Evolutionary conservation across 2,113 vertebrate genomes (phyloP).

Genomic region (Hystrix cristata): DNA sequence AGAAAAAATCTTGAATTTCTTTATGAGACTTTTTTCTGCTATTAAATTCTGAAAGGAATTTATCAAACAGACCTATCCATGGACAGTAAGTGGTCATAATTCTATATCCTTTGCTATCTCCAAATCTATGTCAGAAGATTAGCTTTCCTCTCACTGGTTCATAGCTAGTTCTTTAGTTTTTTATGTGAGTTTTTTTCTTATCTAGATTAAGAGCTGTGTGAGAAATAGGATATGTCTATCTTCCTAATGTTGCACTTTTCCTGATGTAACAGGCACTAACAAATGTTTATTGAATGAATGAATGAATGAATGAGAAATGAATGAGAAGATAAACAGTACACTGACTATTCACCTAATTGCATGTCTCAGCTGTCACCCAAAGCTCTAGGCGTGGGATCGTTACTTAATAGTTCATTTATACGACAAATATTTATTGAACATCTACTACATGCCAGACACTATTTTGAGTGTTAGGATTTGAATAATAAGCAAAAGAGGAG

Average conservation of each 20-base stretch:
- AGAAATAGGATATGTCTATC: slow-evolving; percentile 16
- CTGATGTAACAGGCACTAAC: background rate
- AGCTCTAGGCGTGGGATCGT: background rate
- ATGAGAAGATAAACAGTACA: background rate
- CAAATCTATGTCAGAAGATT: background rate
- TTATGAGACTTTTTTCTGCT: background rate
- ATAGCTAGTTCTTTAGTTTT: background rate
- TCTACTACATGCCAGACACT: background rate
- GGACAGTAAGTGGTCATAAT: background rate
- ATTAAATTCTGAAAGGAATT: slow-evolving; percentile 36
- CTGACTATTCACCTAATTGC: background rate
- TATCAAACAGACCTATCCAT: background rate
- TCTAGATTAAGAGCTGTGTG: background rate
- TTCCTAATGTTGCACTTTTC: slow-evolving; percentile 13
- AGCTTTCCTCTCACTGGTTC: background rate
- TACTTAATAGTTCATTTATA: background rate
- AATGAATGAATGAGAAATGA: background rate
- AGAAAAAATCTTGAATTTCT: background rate
- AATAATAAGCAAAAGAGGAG: background rate
- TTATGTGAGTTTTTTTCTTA: background rate
- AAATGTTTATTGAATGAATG: background rate
- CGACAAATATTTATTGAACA: slow-evolving; percentile 6
- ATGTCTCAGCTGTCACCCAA: background rate
- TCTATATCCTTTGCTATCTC: background rate
- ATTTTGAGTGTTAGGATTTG: background rate